phyloP scores from a whole-genome alignment of 2,797 vertebrate genomes.

The Falco cherrug region DNA sequence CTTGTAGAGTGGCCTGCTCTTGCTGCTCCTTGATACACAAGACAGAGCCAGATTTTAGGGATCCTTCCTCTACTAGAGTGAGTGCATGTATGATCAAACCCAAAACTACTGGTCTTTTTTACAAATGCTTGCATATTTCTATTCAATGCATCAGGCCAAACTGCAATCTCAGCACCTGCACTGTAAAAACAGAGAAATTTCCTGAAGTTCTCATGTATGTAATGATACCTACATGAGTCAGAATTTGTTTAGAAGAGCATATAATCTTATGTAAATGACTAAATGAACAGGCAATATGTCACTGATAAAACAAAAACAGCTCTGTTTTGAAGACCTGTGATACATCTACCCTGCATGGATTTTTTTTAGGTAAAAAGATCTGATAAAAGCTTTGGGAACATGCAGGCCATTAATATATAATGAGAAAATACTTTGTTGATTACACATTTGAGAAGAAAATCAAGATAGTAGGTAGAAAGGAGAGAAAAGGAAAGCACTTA shows the following conservation, averaged over 20 bases:
- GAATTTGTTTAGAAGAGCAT: neutral
- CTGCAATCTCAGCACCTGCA: neutral
- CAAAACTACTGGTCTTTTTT: neutral
- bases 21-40: neutral
- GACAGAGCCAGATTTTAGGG: neutral
- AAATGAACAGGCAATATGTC: neutral
- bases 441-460: neutral
- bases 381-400: conserved; percentile 32
- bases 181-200: neutral
- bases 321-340: neutral
- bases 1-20: neutral
- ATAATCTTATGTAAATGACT: neutral
- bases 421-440: conserved; percentile 6
- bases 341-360: neutral
- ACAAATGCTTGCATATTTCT: neutral
- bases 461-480: neutral
- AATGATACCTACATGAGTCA: neutral
- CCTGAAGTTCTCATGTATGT: neutral
- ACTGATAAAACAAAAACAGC: neutral
- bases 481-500: neutral
- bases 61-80: neutral
- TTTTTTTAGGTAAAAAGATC: neutral
- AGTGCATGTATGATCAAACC: neutral
- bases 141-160: neutral
- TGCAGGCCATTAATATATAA: conserved; percentile 29